These are phyloP conservation scores for Scylla paramamosain DNA, from an alignment of 1,140 invertebrate genomes.

Conservation along the genomic window DNA sequence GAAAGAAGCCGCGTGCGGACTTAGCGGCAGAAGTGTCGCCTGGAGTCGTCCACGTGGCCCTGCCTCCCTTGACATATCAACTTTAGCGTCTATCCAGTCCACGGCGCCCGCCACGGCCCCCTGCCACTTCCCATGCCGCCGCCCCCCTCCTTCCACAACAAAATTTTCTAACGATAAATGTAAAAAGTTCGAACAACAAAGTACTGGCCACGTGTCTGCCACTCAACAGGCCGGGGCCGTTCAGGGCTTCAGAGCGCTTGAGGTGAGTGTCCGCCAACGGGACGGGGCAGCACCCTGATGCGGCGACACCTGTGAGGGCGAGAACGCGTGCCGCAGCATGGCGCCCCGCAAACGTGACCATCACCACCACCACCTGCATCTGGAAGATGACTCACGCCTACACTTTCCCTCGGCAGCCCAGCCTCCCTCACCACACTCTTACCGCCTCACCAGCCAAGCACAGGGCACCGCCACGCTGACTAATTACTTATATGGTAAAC, in stretches of 20 bases:
- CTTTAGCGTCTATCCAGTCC: neutral
- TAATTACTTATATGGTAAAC: no score
- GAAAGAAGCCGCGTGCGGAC: no score
- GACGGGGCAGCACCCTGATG: no score
- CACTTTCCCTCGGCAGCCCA: neutral
- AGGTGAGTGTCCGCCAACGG: neutral
- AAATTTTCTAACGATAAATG: neutral
- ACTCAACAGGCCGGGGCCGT: neutral
- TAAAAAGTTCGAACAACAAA: neutral
- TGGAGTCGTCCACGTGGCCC: neutral
- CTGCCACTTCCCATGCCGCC: neutral
- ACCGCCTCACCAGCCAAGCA: neutral
- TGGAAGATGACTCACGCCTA: neutral
- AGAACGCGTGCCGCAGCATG: neutral
- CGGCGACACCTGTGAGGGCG: neutral
- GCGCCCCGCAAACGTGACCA: neutral
- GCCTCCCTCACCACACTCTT: constrained; percentile 15
- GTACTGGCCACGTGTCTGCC: neutral
- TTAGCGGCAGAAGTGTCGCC: neutral
- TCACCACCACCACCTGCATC: neutral
- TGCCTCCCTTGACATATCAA: neutral
- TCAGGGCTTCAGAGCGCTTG: neutral
- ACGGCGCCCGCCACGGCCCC: neutral
- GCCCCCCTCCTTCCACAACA: neutral
- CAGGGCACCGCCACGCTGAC: neutral